Percentiles rank a stretch among this genome's conserved stretches.
phyloP scores from a whole-genome alignment of 2,888 invertebrate species.

The Onthophagus sagittarius region DNA sequence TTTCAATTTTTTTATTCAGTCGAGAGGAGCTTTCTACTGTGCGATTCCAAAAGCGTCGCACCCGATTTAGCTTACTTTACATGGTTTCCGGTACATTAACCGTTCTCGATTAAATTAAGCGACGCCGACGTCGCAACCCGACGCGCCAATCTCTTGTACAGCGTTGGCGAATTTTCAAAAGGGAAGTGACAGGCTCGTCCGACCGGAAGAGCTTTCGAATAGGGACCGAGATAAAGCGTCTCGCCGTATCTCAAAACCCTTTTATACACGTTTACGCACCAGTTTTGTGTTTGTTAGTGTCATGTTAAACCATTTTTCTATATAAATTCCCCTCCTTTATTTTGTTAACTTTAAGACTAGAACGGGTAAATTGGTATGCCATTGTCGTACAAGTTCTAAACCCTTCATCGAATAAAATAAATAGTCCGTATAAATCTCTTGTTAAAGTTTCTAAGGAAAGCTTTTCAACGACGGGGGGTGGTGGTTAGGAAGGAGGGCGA shows the following conservation, averaged over 20 bases:
- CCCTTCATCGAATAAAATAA: conserved; percentile 8
- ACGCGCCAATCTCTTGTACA: not conserved
- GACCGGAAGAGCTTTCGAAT: not conserved
- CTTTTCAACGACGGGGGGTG: not conserved
- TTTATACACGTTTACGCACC: not conserved
- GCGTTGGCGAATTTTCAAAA: not conserved
- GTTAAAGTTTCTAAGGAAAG: not conserved
- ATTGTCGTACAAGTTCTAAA: not conserved
- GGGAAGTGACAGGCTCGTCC: not conserved
- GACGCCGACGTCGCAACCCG: not conserved
- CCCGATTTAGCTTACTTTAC: conserved; percentile 22
- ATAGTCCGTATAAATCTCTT: conserved; percentile 9
- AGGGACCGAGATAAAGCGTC: not conserved
- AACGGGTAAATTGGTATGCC: not conserved
- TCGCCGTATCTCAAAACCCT: not conserved
- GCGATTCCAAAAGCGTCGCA: not conserved
- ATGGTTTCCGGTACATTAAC: conserved; percentile 41
- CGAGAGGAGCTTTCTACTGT: not conserved
- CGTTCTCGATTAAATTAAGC: conserved; percentile 15
- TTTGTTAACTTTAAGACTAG: too few species aligned
- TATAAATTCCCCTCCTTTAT: too few species aligned
- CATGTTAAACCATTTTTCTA: too few species aligned
- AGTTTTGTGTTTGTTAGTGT: too few species aligned
- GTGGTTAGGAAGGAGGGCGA: not conserved
- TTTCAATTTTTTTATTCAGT: not conserved